phyloP scores from a whole-genome alignment of 2,113 vertebrate species.

The Eira barbara region DNA sequence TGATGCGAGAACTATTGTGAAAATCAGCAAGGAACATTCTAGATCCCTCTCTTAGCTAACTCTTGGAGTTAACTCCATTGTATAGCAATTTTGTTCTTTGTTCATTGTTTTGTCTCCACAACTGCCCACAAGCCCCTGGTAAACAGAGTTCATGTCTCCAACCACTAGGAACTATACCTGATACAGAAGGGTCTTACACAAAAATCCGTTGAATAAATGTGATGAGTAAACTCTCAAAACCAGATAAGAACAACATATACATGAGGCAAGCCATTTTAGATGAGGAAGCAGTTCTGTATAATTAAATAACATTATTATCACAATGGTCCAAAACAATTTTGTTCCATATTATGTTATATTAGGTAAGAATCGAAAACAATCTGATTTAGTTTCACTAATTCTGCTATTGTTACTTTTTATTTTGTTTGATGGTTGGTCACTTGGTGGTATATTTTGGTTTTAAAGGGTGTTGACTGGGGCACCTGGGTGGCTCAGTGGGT shows the following conservation, averaged over 20 bases:
- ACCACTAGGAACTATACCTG: background rate
- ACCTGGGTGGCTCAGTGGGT: no score
- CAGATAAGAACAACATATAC: background rate
- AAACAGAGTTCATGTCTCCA: background rate
- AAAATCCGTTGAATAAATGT: background rate
- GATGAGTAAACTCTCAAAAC: background rate
- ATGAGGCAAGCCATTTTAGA: background rate
- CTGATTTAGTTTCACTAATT: background rate
- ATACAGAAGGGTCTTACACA: background rate
- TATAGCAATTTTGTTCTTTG: background rate
- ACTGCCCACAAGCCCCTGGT: background rate
- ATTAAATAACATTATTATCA: background rate
- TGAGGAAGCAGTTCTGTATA: background rate
- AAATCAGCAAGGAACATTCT: background rate
- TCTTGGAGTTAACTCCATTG: background rate
- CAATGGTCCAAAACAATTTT: background rate
- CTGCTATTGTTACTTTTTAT: background rate
- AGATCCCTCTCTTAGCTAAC: background rate
- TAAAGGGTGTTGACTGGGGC: background rate
- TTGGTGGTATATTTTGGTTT: constrained; percentile 15
- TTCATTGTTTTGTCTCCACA: background rate
- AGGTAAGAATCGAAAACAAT: background rate
- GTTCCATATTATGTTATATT: background rate
- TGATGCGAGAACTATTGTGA: background rate
- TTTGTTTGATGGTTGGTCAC: background rate